phyloP scores from a whole-genome alignment of 2,113 vertebrate species.

The Ascaphus truei region DNA sequence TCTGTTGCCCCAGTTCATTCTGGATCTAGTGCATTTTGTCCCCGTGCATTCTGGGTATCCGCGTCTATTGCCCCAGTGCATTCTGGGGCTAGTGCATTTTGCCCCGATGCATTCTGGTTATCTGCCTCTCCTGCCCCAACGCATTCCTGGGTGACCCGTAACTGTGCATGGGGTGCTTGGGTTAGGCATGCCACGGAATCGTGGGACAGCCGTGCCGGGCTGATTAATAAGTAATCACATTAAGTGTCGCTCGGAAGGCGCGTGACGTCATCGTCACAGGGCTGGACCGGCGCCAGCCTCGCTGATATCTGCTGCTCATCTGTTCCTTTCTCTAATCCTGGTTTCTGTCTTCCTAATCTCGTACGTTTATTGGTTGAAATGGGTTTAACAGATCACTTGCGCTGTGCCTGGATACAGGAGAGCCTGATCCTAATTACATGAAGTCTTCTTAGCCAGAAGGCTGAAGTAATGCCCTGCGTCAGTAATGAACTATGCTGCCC shows the following conservation, averaged over 20 bases:
- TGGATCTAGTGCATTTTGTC: too few species aligned
- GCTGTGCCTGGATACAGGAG: neutral
- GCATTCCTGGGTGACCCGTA: too few species aligned
- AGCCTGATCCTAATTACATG: conserved; percentile 10
- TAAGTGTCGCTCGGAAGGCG: neutral
- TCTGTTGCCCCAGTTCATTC: too few species aligned
- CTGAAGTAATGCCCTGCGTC: neutral
- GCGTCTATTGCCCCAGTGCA: too few species aligned
- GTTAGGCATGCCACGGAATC: neutral
- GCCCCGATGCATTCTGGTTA: too few species aligned
- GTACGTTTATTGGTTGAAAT: neutral
- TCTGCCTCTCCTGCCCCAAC: too few species aligned
- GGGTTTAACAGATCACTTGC: neutral
- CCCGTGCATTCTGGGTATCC: too few species aligned
- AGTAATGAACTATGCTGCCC: neutral
- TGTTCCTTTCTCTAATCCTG: neutral
- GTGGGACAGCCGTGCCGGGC: neutral
- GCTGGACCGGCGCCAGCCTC: too few species aligned
- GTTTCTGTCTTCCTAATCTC: conserved; percentile 2
- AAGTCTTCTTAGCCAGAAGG: neutral
- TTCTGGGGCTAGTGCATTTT: too few species aligned
- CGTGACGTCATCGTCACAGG: neutral
- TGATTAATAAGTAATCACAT: conserved; percentile 27
- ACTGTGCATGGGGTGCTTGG: neutral
- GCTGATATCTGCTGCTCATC: neutral